Evolutionary conservation across 1,140 invertebrate species (phyloP).

Genomic region (Pollicipes pollicipes): DNA sequence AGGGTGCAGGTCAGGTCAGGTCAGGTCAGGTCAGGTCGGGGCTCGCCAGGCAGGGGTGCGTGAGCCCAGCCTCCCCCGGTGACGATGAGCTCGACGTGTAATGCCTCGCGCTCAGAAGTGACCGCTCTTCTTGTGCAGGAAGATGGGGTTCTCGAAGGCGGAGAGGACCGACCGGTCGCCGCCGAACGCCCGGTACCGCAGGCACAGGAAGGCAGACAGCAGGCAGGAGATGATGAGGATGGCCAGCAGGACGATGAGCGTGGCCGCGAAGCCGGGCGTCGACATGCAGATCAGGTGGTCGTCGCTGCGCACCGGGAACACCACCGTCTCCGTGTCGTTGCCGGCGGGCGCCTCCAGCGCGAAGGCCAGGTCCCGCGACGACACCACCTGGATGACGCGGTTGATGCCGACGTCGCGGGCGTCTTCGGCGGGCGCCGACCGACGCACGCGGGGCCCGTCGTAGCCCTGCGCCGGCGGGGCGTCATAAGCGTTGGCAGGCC

Average conservation of each 20-base stretch:
- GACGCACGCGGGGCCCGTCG: slow-evolving; percentile 33
- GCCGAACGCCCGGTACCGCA: slow-evolving; percentile 40
- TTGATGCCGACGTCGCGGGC: slow-evolving; percentile 65
- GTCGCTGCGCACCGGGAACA: slow-evolving; percentile 15
- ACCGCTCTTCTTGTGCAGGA: slow-evolving; percentile 20
- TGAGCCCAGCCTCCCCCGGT: not conserved
- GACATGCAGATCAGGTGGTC: slow-evolving; percentile 74
- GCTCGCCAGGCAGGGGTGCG: too few species aligned
- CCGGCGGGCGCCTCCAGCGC: slow-evolving; percentile 34
- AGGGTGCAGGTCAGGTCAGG: not conserved
- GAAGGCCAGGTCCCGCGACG: slow-evolving; percentile 66
- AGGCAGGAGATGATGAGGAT: slow-evolving; percentile 63
- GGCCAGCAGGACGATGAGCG: slow-evolving; percentile 55
- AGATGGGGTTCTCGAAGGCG: slow-evolving; percentile 21
- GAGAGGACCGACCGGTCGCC: slow-evolving; percentile 23
- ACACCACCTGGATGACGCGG: slow-evolving; percentile 56
- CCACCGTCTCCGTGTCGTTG: slow-evolving; percentile 24
- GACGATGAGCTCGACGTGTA: not conserved
- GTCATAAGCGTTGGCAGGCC: slow-evolving; percentile 32
- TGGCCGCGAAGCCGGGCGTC: slow-evolving; percentile 67
- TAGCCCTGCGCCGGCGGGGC: slow-evolving; percentile 29
- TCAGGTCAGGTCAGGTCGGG: too few species aligned
- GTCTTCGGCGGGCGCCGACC: slow-evolving; percentile 29
- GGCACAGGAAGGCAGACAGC: slow-evolving; percentile 61
- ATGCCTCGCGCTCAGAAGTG: slow-evolving; percentile 16